Base-by-base conservation (phyloP, 2,888 invertebrate species). In the Euclidia mi region DNA sequence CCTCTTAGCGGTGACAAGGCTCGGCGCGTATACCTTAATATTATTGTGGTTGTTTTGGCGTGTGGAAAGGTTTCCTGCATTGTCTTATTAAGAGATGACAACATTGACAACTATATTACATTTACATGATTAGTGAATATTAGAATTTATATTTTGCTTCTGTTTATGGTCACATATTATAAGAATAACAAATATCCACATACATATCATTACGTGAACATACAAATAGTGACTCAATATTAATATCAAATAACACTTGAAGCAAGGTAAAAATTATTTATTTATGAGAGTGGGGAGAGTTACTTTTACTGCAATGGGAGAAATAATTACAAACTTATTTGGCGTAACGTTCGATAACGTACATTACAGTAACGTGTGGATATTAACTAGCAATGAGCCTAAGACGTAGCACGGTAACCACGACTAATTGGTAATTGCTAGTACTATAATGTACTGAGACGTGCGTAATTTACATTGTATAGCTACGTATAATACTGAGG, bases 1-100 rank as follows among this genome's bases (percentile, higher is more conserved):
- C 58, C 46, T 67, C 56, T 72, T 65, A 64, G 63, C 38, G 69
- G 65, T 51, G 51, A 56, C 59, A 66, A 41, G 53, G 53, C 44
- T 34, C 14, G 18, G 12, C 37, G 43, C 52, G 40, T 46, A 29
- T 49, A 51, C 66, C 43, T 57, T 59, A n/a, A 67, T 72, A 46
- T 56, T 48, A 61, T 61, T 70, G 73, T 48, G 65, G 57, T 52
- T 28, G 49, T 53, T 31, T 31, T 25, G 31, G 47, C 25, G 1
- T 9, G 28, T n/a, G 42, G 34, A 56, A 68, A 72, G 42, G 55
- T 60, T 63, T 76, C 56, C 60, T 65, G 45, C 46, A 66, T 49
- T 53, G 20, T 48, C 31, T 47, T 58, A 50, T 47, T 52, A 43
- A 35, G 31, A 35, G 32, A 56, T 40, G 31, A 25, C 43, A 41